Base-by-base conservation (phyloP, 2,113 vertebrate species). In the Thymallus thymallus region DNA sequence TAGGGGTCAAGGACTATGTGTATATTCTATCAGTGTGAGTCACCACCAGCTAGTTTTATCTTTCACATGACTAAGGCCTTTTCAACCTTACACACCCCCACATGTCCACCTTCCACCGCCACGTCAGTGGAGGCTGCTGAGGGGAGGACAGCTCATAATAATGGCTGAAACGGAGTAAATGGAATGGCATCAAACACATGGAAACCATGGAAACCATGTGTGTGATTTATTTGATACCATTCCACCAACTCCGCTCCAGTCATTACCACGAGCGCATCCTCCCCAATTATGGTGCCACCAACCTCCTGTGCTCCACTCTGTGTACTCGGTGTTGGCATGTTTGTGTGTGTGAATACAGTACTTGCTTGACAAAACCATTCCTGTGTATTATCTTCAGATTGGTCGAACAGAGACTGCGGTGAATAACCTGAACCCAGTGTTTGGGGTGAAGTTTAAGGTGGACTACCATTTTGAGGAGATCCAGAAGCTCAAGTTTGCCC, bases 401-500 rank as follows among this genome's bases (percentile, higher is more conserved):
- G 94, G 95, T 67, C 93, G 98, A 86, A 99, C 98, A 3, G 98
- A 99, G 86, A 99, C 97, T 0, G 96, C 96, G 0, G 82, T 99
- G 76, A 99, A 99, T 90, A 99, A 99, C 88, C 89, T 99, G 87
- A 99, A 99, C 81, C 98, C 97, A 0, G 95, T 96, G 22, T 99
- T 99, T 66, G 95, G 97, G 71, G 95, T 94, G 85, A 99, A 99
- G 89, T 99, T 99, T 18, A 85, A 96, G 22, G 81, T 98, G 0
- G 95, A 99, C 86, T 99, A 99, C 82, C 97, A 96, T 90, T 99
- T 99, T 32, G 97, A 99, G 77, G 96, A 99, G 80, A 92, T 99
- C 56, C 98, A 99, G 91, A 99, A 97, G 91, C 94, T 99, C 29
- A 97, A 97, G 83, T 99, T 99, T 30, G 96, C 97, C 77, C 86